Base-by-base conservation (phyloP, 35 echinoderm and acorn worm species). In the Holothuria glaberrima region DNA sequence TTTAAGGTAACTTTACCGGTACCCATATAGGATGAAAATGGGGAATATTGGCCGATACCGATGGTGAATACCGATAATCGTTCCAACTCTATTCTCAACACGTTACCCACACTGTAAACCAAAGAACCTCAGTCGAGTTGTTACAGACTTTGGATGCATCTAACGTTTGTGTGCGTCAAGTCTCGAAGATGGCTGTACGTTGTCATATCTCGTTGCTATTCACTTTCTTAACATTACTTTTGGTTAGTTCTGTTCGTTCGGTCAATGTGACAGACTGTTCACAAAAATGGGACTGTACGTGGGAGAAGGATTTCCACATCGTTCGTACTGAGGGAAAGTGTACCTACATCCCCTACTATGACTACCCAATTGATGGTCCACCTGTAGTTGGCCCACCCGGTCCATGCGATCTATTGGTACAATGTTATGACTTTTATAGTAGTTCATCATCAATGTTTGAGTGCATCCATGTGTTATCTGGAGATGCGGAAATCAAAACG, bases 271-370 rank as follows among this genome's bases (percentile, higher is more conserved):
- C 79, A 29, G 31, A 12, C 28, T 83, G 79, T 18, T 19, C 58
- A 27, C 48, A 58, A n/a, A 44, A 59, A 30, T 83, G 48, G 58
- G 79, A 83, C 58, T 83, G 79, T 59, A 83, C 21, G 56, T 83
- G 79, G 79, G 41, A 30, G 56, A 83, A 26, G 22, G 79, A 83
- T 59, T 13, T 59, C 56, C 79, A 41, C 22, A 54, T 59, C 29
- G 41, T 48, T 13, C 79, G 21, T 17, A 83, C 79, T 17, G 22
- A 57, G 26, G 79, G 79, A 48, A 12, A 12, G 19, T 83, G 79
- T 59, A 54, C 79, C 30, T 57, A 59, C 50, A 31, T 27, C 22
- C 10, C 30, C 7, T 50, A 41, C 29, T 27, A 44, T 7, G 18
- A 45, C 22, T 59, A 58, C 25, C 48, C 48, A 32, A 58, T 59